Percentiles rank a stretch among this genome's conserved stretches.
Evolutionary conservation across 2,797 vertebrate species (phyloP).

Genomic region (Sitta carolinensis): DNA sequence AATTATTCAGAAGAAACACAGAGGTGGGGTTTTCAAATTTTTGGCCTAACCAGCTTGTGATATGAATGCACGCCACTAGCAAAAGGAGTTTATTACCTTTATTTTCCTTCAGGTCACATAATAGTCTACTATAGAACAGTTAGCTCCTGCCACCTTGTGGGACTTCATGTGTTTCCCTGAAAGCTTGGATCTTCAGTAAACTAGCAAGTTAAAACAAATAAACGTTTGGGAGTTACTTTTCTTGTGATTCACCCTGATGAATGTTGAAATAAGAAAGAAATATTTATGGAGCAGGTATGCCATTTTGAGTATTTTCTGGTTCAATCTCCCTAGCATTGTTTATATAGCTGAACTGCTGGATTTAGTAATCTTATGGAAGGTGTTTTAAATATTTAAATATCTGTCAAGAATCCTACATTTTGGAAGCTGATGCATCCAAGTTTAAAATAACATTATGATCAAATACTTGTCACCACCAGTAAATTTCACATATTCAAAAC

Average conservation of each 20-base stretch:
- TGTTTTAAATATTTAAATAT: constrained; percentile 42
- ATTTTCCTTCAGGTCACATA: background rate
- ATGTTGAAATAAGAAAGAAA: background rate
- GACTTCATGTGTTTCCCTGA: background rate
- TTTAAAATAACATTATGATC: constrained; percentile 44
- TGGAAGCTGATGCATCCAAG: background rate
- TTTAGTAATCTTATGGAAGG: background rate
- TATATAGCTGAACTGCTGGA: background rate
- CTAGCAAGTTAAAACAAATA: background rate
- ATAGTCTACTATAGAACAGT: background rate
- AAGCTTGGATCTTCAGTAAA: background rate
- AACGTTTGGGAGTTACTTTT: background rate
- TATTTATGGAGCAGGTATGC: background rate
- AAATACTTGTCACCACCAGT: constrained; percentile 16
- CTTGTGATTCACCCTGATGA: background rate
- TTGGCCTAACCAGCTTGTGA: background rate
- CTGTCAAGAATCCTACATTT: constrained; percentile 32
- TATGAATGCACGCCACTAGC: background rate
- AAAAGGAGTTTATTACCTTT: background rate
- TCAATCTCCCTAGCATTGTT: constrained; percentile 22
- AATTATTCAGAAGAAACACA: background rate
- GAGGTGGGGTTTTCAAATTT: background rate
- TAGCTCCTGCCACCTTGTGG: constrained; percentile 68
- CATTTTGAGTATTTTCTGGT: background rate
- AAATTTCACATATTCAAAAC: background rate